Evolutionary conservation across 1,140 invertebrate species (phyloP).

Genomic region (Drosophila prosaltans): DNA sequence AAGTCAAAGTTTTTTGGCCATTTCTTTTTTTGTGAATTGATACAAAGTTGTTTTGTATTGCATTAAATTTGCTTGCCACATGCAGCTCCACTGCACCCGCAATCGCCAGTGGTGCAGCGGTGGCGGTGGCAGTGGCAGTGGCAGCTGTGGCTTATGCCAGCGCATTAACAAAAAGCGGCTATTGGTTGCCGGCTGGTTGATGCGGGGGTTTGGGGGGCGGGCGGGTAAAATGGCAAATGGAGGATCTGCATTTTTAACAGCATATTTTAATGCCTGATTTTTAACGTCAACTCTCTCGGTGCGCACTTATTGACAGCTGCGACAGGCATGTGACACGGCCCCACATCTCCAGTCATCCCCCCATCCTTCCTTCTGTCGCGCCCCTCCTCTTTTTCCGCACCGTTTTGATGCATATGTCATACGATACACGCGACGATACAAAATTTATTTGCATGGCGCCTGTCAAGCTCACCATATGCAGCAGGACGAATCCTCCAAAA

Average conservation of each 20-base stretch:
- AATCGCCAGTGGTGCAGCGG: slow-evolving; percentile 14
- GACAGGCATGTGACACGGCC: slow-evolving; percentile 55
- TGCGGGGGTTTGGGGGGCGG: too few relatives aligned
- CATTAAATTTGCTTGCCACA: slow-evolving; percentile 67
- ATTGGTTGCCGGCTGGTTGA: not conserved
- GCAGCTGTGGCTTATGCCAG: slow-evolving; percentile 67
- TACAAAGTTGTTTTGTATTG: slow-evolving; percentile 56
- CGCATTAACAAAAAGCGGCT: slow-evolving; percentile 64
- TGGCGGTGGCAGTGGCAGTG: slow-evolving; percentile 14
- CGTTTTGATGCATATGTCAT: slow-evolving; percentile 77
- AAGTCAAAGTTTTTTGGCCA: slow-evolving; percentile 40
- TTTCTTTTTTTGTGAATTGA: slow-evolving; percentile 36
- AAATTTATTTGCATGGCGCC: slow-evolving; percentile 71
- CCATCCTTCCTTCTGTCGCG: not conserved
- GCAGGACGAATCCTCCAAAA: slow-evolving; percentile 4
- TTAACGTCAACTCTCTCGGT: slow-evolving; percentile 69
- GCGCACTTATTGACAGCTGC: slow-evolving; percentile 79
- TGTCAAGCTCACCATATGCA: slow-evolving; percentile 40
- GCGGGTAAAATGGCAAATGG: slow-evolving; percentile 7
- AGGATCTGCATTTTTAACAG: slow-evolving; percentile 75
- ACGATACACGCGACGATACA: slow-evolving; percentile 69
- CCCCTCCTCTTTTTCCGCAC: not conserved
- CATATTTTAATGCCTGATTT: slow-evolving; percentile 81
- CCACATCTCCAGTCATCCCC: not conserved
- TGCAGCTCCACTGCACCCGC: slow-evolving; percentile 38